Evolutionary conservation across 2,888 invertebrate genomes (phyloP).

Genomic region (Acleris laterana): DNA sequence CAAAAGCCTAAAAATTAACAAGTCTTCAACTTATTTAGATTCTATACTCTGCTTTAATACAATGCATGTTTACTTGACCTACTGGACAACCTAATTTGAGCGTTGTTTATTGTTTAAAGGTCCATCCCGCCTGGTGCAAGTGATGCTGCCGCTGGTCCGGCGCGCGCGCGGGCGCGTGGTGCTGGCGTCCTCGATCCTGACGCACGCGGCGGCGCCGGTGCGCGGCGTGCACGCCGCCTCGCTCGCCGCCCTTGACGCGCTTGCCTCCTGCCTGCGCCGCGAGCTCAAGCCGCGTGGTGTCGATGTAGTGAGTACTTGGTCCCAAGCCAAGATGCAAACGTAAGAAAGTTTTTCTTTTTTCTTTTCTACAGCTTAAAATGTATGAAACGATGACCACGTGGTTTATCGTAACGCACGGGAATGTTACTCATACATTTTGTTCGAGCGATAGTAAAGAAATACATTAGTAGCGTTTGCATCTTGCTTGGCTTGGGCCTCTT

Average conservation of each 20-base stretch:
- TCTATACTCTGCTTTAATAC: no score
- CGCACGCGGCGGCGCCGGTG: conserved; percentile 91
- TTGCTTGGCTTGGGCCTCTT: neutral
- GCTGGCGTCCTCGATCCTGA: conserved; percentile 91
- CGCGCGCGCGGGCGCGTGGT: conserved; percentile 92
- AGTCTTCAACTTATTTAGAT: no score
- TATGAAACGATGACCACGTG: no score
- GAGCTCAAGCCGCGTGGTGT: conserved; percentile 92
- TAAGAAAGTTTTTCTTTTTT: no score
- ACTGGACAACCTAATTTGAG: neutral
- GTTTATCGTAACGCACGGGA: no score
- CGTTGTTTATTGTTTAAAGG: conserved; percentile 65
- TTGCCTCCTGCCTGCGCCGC: conserved; percentile 91
- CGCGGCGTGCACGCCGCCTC: conserved; percentile 92
- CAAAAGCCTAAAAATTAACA: no score
- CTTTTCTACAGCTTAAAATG: no score
- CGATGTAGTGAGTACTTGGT: conserved; percentile 84
- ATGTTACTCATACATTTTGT: no score
- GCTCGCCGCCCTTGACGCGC: conserved; percentile 91
- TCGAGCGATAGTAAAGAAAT: no score
- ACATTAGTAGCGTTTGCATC: no score
- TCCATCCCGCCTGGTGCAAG: conserved; percentile 88
- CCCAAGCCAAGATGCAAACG: neutral
- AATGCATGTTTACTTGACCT: no score
- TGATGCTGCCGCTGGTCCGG: conserved; percentile 92